These are phyloP conservation scores for Platysternon megacephalum DNA, from an alignment of 2,113 vertebrate species.

Conservation along the genomic window DNA sequence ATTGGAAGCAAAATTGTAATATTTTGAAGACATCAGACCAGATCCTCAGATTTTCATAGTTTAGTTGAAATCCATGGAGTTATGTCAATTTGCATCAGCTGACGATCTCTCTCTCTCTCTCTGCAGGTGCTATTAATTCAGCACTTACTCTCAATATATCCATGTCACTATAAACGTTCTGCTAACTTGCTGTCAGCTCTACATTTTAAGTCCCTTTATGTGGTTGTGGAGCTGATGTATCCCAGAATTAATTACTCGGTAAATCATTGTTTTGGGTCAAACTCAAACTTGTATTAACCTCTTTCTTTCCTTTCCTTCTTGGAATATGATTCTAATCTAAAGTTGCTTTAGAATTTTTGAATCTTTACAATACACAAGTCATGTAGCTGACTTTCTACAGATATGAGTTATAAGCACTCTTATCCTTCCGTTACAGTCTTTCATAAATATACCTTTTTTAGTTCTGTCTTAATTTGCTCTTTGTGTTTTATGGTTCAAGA, in stretches of 20 bases:
- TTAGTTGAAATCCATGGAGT: not conserved
- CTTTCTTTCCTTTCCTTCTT: not conserved
- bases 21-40: not conserved
- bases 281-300: too few species aligned
- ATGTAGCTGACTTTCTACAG: not conserved
- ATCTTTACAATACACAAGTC: not conserved
- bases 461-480: not conserved
- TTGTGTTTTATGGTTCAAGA: not conserved
- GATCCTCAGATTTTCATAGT: not conserved
- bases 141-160: not conserved
- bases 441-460: not conserved
- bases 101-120: not conserved
- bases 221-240: not conserved
- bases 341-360: not conserved
- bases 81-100: not conserved
- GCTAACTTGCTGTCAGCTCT: not conserved
- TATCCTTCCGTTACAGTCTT: not conserved
- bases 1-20: not conserved
- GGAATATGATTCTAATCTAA: not conserved
- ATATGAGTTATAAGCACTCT: not conserved
- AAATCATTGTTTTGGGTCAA: not conserved
- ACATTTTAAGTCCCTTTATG: not conserved
- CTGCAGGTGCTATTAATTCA: accelerated
- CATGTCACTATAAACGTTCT: not conserved
- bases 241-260: not conserved